Evolutionary conservation across 2,888 invertebrate species (phyloP), one percentile per base, ranked within the genome.

Genomic region (Zeuzera pyrina): DNA sequence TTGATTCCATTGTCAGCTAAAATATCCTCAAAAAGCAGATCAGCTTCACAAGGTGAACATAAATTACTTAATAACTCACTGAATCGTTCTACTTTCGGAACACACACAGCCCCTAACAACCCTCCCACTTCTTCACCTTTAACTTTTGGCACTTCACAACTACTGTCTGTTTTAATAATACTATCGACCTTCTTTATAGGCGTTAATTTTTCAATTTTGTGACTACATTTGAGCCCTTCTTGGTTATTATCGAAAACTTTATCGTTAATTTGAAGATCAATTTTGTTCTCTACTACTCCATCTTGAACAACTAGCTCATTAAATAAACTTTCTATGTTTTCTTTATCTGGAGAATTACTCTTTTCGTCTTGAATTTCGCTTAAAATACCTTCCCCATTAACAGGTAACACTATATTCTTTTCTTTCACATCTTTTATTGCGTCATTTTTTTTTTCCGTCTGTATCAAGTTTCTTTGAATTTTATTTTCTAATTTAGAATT

Each of bases 31-130:
- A 83, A 83, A 43, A 83, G 49, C 35, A 74, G 48, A 51, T 83
- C 83, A 10, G 83, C 78, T 55, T 83, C 83, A 42, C 72, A 66
- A 3, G 83, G 81, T 3, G 81, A 78, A 64, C 83, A 81, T 48
- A 83, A 61, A 57, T 79, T 83, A 64, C 77, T 81, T 39, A 83
- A 74, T 62, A 83, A 62, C 59, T 83, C 83, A 81, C 83, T 83
- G 49, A 83, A 83, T 47, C 68, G 70, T 64, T 79, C 79, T 57
- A 83, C 83, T 79, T 74, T 79, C 36, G 74, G 68, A 45, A 83
- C 79, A 77, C 83, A 83, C 60, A 76, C 79, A 33, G 70, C 81
- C 42, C 76, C 78, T 43, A 81, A 57, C 47, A 78, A 62, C 11
- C 73, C 70, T 39, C 65, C 61, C 6, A 66, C 58, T 42, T 69